phyloP scores from a whole-genome alignment of 2,113 vertebrate genomes.

The Mystacornis crossleyi region DNA sequence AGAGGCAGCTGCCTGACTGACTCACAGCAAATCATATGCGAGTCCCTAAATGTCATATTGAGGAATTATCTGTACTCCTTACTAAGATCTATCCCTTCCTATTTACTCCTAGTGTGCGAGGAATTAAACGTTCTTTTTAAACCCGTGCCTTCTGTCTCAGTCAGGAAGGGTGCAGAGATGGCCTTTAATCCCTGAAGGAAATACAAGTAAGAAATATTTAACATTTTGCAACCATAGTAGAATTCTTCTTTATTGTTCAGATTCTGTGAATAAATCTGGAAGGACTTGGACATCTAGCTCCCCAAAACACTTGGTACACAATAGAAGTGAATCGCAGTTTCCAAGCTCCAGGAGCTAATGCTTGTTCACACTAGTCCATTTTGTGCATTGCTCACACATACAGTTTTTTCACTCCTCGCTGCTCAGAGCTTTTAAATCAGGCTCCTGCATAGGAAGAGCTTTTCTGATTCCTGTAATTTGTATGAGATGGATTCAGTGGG shows the following conservation, averaged over 20 bases:
- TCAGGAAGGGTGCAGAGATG: background rate
- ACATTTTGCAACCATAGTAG: background rate
- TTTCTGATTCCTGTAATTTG: constrained; percentile 15
- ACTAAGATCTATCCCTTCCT: background rate
- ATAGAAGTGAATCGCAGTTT: background rate
- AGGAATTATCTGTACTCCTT: background rate
- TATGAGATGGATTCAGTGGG: background rate
- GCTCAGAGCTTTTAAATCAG: background rate
- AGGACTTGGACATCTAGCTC: background rate
- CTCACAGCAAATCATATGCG: background rate
- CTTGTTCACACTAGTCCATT: background rate
- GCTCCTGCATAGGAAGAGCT: constrained; percentile 6
- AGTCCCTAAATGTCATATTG: background rate
- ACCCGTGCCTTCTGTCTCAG: background rate
- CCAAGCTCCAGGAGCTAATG: background rate
- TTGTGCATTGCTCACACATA: background rate
- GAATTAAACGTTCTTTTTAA: background rate
- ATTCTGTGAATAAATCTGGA: background rate
- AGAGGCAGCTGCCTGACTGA: background rate
- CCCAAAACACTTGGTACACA: background rate
- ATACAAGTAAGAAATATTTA: constrained; percentile 4
- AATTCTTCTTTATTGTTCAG: background rate
- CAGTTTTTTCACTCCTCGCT: background rate
- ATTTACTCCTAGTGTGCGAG: background rate
- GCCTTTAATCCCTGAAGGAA: background rate